A percentile compares a stretch with the other conserved stretches of the same genome.
Evolutionary conservation across 2,888 invertebrate genomes (phyloP).

Genomic region (Sclerodermus sp.): DNA sequence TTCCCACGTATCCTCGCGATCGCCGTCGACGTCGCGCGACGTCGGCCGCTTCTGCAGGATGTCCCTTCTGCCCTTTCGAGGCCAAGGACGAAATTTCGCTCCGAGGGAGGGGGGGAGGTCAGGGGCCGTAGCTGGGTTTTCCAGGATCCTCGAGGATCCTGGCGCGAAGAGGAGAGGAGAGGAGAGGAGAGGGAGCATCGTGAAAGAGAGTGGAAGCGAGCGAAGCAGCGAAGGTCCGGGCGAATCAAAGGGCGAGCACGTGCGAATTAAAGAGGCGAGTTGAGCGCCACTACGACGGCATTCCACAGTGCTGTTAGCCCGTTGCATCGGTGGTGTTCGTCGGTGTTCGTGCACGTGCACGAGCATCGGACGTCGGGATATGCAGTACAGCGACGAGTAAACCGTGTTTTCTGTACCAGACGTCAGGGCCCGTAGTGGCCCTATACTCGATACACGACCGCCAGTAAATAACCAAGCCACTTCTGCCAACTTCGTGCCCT

Average conservation of each 20-base stretch:
- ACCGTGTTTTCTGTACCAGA: slow-evolving; percentile 27
- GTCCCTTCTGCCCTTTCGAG: not conserved
- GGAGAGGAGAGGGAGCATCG: slow-evolving; percentile 7
- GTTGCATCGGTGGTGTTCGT: slow-evolving; percentile 39
- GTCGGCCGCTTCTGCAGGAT: too few species aligned
- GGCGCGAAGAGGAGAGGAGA: slow-evolving; percentile 4
- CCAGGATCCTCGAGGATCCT: not conserved
- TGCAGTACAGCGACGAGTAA: slow-evolving; percentile 30
- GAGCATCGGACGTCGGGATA: slow-evolving; percentile 25
- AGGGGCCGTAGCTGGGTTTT: too few species aligned
- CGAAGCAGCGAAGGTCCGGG: not conserved
- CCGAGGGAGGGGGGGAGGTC: too few species aligned
- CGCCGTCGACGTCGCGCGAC: too few species aligned
- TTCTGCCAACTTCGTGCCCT: slow-evolving; percentile 17
- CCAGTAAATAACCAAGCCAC: slow-evolving; percentile 25
- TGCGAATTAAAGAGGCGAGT: slow-evolving; percentile 55
- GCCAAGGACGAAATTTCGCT: too few species aligned
- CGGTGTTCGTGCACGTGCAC: slow-evolving; percentile 39
- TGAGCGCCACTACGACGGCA: slow-evolving; percentile 58
- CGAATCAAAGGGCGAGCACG: slow-evolving; percentile 22
- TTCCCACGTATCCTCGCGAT: too few species aligned
- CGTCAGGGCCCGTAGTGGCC: slow-evolving; percentile 24
- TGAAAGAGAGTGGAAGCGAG: slow-evolving; percentile 18
- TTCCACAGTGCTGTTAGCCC: slow-evolving; percentile 52
- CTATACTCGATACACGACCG: slow-evolving; percentile 29